Base-by-base conservation (phyloP, 2,113 vertebrate genomes). In the Rousettus leschenaultii region DNA sequence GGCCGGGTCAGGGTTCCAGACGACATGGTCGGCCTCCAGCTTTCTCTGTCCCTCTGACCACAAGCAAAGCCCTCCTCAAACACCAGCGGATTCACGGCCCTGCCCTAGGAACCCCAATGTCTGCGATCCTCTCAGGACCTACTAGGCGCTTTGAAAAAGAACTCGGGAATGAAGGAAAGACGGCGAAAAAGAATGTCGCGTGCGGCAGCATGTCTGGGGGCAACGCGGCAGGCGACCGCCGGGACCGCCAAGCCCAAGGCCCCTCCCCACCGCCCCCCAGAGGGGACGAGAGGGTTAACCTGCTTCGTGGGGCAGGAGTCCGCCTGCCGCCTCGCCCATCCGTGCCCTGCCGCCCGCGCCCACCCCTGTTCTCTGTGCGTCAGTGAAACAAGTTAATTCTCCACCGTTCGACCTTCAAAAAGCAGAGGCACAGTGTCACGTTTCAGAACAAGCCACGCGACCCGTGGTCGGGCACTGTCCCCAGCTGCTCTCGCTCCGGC, bases 231-330 rank as follows among this genome's bases (percentile, higher is more conserved):
- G 30, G 30, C 33, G 59, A 57, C 80, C 11, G 4, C 21, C 1
- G 0, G 15, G 6, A 48, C 40, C 11, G 40, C 35, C 28, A 5
- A 53, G 16, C 18, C 40, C 15, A 1, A 22, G 30, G 15, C 1
- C 7, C 19, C 30, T 6, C 1, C 1, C 3, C 43, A 7, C 33
- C 19, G 2, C 0, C 14, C 8, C 10, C 19, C 15, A 0, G 53
- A 40, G 9, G 63, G n/a, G 3, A 74, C 26, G 57, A n/a, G 65
- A 71, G 63, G 4, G 92, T 38, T 73, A 65, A 53, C 13, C 21
- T 9, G 7, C 84, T 57, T 40, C 57, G 4, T 0, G 9, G 9
- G 38, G n/a, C 43, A 33, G 10, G 18, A 45, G 30, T 16, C 93
- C 1, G 0, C 63, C 45, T 7, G 63, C n/a, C 43, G 30, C 80